Base-by-base conservation (phyloP, 1,140 invertebrate genomes). In the Drosophila varians region DNA sequence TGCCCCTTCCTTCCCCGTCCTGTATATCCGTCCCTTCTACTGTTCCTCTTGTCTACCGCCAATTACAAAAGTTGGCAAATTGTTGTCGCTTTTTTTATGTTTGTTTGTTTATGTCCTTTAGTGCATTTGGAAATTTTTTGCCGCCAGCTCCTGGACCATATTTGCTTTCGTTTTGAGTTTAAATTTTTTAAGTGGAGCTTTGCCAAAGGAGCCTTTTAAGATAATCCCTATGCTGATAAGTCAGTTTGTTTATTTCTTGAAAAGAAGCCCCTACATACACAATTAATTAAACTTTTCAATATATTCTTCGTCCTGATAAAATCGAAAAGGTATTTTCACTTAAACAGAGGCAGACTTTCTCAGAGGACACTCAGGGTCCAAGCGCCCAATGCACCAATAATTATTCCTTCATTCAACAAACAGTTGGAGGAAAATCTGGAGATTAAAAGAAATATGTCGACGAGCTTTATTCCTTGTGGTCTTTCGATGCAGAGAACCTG, bases 31-130 rank as follows among this genome's bases (percentile, higher is more conserved):
- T 31, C 43, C 34, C 26, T 52, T 9, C 16, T 9, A 25, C 14
- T 47, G 43, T 23, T 16, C 31, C 18, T 25, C 12, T 61, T 16
- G 40, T 52, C 25, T 16, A 61, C 49, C 18, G 51, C 62, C 76
- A 79, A 78, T 79, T 70, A 70, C 45, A 74, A 79, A 79, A 79
- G 53, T 79, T 78, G 55, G 28, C 42, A 64, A 64, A 64, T 64
- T 61, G 60, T 64, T 64, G 55, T 23, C 21, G 57, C 25, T 77
- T 34, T 74, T 58, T 47, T 60, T 57, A 45, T 60, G 18, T 62
- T 76, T 74, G 55, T 72, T 77, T 76, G 54, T 65, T 61, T 70
- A 65, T 58, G 62, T 18, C 40, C 40, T 46, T 51, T 65, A 36
- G 46, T 68, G 55, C 45, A 74, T 51, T 69, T 69, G 14, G 19